phyloP scores from a whole-genome alignment of 2,888 invertebrate species.

The Nysson spinosus region DNA sequence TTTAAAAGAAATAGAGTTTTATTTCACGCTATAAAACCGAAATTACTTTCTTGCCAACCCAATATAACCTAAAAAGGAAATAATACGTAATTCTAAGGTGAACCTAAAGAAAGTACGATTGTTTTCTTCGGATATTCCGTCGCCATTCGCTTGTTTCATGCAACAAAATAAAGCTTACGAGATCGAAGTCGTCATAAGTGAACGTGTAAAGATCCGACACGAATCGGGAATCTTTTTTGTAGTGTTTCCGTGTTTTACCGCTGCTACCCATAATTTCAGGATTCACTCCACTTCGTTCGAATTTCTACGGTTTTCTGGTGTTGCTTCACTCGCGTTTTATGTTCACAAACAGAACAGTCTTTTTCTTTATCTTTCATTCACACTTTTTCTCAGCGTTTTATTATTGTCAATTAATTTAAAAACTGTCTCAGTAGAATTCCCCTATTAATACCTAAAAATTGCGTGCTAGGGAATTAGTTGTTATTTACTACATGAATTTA shows the following conservation, averaged over 20 bases:
- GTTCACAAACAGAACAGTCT: neutral
- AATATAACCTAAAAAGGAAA: too few relatives aligned
- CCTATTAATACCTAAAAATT: too few relatives aligned
- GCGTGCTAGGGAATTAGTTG: too few relatives aligned
- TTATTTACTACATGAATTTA: too few relatives aligned
- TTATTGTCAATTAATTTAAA: too few relatives aligned
- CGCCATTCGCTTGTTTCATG: constrained; percentile 23
- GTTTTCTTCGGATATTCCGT: constrained; percentile 11
- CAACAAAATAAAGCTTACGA: constrained; percentile 62
- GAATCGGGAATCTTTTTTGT: constrained; percentile 92
- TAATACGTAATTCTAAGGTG: too few relatives aligned
- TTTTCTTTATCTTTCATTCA: too few relatives aligned
- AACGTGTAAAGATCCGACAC: constrained; percentile 90
- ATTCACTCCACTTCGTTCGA: neutral
- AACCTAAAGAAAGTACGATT: neutral
- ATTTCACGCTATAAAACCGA: too few relatives aligned
- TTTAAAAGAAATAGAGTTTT: too few relatives aligned
- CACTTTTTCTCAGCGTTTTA: too few relatives aligned
- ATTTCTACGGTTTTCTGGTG: neutral
- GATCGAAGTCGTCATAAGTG: constrained; percentile 85
- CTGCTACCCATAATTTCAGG: constrained; percentile 60
- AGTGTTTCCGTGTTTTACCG: constrained; percentile 79
- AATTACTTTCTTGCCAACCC: neutral
- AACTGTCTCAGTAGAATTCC: too few relatives aligned
- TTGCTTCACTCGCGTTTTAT: neutral